Evolutionary conservation across 2,113 vertebrate genomes (phyloP), one percentile per base, ranked within the genome.

Genomic region (Gracilinanus agilis): DNA sequence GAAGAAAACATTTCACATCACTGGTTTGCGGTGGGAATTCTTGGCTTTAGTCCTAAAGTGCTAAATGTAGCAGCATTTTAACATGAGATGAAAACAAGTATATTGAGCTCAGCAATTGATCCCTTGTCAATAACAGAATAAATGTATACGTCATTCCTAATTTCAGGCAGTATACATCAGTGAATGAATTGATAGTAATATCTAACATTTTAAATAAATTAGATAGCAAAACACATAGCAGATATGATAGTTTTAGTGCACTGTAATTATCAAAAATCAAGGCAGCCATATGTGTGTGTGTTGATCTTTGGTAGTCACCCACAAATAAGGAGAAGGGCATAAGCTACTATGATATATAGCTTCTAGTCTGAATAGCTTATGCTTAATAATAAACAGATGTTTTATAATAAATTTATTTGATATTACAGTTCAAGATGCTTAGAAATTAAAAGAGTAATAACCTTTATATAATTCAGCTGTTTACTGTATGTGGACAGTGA

Each of bases 1-100:
- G 94, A 96, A 92, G 94, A 96, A 93, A 96, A 49, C 54, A 89
- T 95, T 96, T 96, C 94, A 96, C 93, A 96, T 97, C 94, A 96
- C 96, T 97, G 97, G 91, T 94, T 97, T 97, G 23, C 94, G 67
- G 91, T 40, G 34, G 93, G 96, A 96, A 92, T 97, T 96, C 91
- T 96, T 98, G 90, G 94, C 97, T 97, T 96, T 94, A 91, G 93
- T 53, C 96, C 25, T 91, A 90, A 94, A 95, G 61, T 53, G 53
- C 94, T 97, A 95, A 90, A 13, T 94, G 92, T 90, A 95, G 93
- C 90, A 7, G 49, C 90, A 92, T 96, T 97, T 96, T 96, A 97
- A 96, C 89, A 75, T 61, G 89, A 90, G n/a, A 44, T 94, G 90
- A 94, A 96, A 96, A 95, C 44, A 95, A 96, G 61, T 93, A 94